Base-by-base conservation (phyloP, 2,113 vertebrate genomes). In the Prionailurus bengalensis region DNA sequence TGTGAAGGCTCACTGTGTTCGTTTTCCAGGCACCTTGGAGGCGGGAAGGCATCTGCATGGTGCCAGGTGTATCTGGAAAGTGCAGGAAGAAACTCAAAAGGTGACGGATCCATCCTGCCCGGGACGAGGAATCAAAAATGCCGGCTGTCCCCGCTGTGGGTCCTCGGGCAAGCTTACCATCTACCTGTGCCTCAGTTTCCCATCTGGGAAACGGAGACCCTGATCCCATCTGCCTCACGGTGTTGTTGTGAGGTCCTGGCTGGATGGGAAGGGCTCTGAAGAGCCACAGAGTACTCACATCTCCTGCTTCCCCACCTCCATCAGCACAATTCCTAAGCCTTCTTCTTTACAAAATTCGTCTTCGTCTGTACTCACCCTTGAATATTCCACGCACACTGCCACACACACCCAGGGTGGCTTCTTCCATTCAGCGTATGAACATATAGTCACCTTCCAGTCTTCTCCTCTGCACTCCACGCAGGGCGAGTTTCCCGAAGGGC, bases 81-180 rank as follows among this genome's bases (percentile, higher is more conserved):
- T 31, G 31, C 48, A 73, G 2, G 13, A 73, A 66, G 55, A 71
- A 73, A 93, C 63, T 73, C 16, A 48, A 31, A 81, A 61, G 8
- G 19, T 53, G 15, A 15, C 7, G 10, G 10, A 51, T 61, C 16
- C 0, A 0, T n/a, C 9, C 53, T 10, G 7, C 23, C 3, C 36
- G 5, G 55, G 48, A 10, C 16, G 36, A 83, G 21, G 10, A 36
- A 42, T 53, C 45, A 45, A 29, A 78, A 53, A 65, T 36, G 61
- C 19, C 11, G 29, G 9, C 21, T 5, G 16, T 80, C 12, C 42
- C 45, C 1, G 17, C n/a, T 66, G 45, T 58, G 66, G 61, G 61
- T 82, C 51, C 42, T 39, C 27, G 5, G 27, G 14, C 73, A 83
- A 29, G 31, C 33, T 23, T 0, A 91, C 31, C 65, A 58, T 9